Conservation (phyloP, 37 sponge, comb jelly and placozoan species). For the Cliona cf. orientalis region DNA sequence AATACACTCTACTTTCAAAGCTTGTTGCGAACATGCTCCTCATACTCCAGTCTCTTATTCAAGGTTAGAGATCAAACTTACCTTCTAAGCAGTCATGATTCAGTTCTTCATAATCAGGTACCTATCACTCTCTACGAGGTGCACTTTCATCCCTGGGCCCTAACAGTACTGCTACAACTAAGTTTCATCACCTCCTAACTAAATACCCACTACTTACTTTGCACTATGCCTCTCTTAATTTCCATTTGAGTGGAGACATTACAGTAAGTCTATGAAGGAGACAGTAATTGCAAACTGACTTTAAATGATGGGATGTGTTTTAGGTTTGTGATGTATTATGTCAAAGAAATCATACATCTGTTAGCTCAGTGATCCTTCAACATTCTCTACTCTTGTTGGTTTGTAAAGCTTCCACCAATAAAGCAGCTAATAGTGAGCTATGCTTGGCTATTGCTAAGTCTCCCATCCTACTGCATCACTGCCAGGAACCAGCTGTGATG, state of each 20-base stretch:
- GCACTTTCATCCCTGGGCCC: no score
- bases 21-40: constrained; percentile 36
- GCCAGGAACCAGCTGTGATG: constrained; percentile 2
- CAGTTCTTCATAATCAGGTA: neutral
- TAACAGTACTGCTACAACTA: no score
- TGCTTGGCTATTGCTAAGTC: constrained; percentile 11
- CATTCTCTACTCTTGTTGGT: constrained; percentile 12
- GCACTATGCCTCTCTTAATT: no score
- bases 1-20: constrained; percentile 12
- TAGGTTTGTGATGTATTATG: no score
- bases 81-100: neutral
- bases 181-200: no score
- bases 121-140: neutral
- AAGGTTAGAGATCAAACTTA: constrained; percentile 12
- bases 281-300: no score
- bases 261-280: no score
- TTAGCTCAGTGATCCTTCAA: no score
- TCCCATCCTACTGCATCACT: constrained; percentile 8
- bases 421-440: neutral
- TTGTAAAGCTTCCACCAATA: neutral
- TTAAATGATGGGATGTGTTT: no score
- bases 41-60: constrained; percentile 34
- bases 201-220: no score
- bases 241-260: no score
- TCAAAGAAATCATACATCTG: no score